Percentiles rank a stretch among this genome's conserved stretches.
phyloP scores from a whole-genome alignment of 1,140 invertebrate species.

The Achroia grisella region DNA sequence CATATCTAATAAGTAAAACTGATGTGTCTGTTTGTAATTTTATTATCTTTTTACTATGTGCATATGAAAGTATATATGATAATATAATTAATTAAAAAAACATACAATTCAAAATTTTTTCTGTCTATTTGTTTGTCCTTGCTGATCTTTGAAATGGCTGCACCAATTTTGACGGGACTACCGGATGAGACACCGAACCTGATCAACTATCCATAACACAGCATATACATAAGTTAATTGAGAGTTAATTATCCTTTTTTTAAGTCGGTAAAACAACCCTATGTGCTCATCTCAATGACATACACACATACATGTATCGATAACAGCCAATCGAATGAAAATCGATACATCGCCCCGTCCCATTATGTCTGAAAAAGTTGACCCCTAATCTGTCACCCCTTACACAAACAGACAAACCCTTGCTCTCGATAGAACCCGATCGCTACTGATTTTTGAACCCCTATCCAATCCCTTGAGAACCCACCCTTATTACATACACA shows the following conservation, averaged over 20 bases:
- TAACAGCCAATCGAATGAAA: constrained; percentile 6
- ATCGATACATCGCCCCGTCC: constrained; percentile 6
- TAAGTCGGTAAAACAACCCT: neutral
- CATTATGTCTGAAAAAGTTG: constrained; percentile 7
- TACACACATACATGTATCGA: neutral
- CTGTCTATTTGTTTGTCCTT: neutral
- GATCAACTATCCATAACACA: too few species aligned
- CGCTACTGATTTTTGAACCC: constrained; percentile 57
- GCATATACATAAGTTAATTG: too few species aligned
- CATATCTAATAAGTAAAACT: too few species aligned
- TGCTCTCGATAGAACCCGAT: constrained; percentile 53
- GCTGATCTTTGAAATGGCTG: too few species aligned
- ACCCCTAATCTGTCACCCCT: constrained; percentile 25
- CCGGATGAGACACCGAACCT: too few species aligned
- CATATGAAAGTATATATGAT: too few species aligned
- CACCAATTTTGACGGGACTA: too few species aligned
- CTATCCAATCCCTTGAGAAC: constrained; percentile 53
- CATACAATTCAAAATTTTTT: neutral
- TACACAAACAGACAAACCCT: constrained; percentile 9
- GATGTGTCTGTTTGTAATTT: too few species aligned
- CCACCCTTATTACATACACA: constrained; percentile 34
- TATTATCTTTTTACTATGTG: too few species aligned
- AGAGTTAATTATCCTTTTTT: too few species aligned
- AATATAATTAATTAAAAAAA: too few species aligned
- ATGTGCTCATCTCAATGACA: constrained; percentile 2